Base-by-base conservation (phyloP, 1,140 invertebrate genomes). In the Brachionus angularis region DNA sequence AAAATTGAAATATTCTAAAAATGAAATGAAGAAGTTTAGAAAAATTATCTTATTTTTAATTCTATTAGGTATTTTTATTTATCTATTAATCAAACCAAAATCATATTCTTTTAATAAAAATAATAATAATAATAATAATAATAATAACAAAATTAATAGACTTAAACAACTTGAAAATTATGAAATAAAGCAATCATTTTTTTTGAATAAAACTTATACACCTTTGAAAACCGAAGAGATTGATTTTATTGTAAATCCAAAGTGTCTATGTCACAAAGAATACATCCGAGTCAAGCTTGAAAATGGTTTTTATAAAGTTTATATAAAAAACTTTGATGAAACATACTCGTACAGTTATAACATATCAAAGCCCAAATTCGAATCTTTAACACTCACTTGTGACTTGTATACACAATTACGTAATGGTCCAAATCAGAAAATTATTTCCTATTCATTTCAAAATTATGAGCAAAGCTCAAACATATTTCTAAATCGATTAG, bases 391-490 rank as follows among this genome's bases (percentile, higher is more conserved):
- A 14, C 27, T 67, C 0, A 67, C 62, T 18, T 67, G 62, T 33
- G 36, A 67, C 16, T 23, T 67, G 23, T 67, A 67, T 7, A 47
- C 21, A 10, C 39, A 47, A n/a, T 34, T 67, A 34, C 62, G 62
- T 29, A 46, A 67, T 18, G 62, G 62, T 4, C 62, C 62, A 21
- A 31, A 50, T 50, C 42, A 67, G 36, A 67, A 67, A 14, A 27
- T 67, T 8, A 7, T 67, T 8, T 34, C 39, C 14, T 67, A 67
- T 58, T 58, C 53, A 10, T 29, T 58, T 18, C 16, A 55, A 33
- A 18, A 39, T 21, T 14, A 12, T 8, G 34, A 39, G 14, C 18
- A 16, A 25, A 4, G 4, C 14, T 12, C 36, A 12, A 18, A 58
- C 21, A 8, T 5, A 25, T 58, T 58, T 58, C 25, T 58, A 5